Evolutionary conservation across 1,140 invertebrate species (phyloP), one percentile per base, ranked within the genome.

Genomic region (Drosophila equinoxialis): DNA sequence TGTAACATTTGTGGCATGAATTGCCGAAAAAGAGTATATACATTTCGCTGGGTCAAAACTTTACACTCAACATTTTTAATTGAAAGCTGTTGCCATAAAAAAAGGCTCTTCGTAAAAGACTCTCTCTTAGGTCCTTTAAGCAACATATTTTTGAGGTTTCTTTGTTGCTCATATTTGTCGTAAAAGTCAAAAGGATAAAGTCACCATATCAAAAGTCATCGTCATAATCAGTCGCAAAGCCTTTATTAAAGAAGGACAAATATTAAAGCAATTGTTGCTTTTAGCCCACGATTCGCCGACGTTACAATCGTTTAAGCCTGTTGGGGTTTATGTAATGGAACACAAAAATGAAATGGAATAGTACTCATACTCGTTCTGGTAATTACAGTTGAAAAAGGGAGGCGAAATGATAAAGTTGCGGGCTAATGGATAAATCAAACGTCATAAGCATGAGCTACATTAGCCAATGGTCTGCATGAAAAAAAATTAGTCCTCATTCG

Each of bases 21-120:
- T 17, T 3, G 5, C n/a, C 37, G 4, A 17, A 14, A 48, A 23
- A 51, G 45, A 17, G 45, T 51, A 51, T 51, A 23, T 13, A 26
- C 37, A 35, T 42, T 30, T 37, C 30, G 10, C 42, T 69, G 41
- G 10, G 10, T 6, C 14, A 6, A 5, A n/a, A 6, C 3, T 69
- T 70, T 5, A 3, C 35, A 57, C 13, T 4, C 6, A 8, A 57
- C 11, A 48, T 20, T 48, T 68, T 73, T 48, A 63, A 74, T 48
- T 71, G 68, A 60, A 74, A 68, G 42, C 58, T 39, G 51, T 66
- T 45, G 54, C 57, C 65, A 26, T 2, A 17, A 60, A 55, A 59
- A 61, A 45, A 59, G 59, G 71, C 42, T 30, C 14, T 35, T 33
- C 3, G 66, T 71, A 69, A 62, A 14, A 3, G 7, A 6, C 2